These are phyloP conservation scores for Furcifer pardalis DNA, from an alignment of 2,797 vertebrate genomes.

Conservation along the genomic window DNA sequence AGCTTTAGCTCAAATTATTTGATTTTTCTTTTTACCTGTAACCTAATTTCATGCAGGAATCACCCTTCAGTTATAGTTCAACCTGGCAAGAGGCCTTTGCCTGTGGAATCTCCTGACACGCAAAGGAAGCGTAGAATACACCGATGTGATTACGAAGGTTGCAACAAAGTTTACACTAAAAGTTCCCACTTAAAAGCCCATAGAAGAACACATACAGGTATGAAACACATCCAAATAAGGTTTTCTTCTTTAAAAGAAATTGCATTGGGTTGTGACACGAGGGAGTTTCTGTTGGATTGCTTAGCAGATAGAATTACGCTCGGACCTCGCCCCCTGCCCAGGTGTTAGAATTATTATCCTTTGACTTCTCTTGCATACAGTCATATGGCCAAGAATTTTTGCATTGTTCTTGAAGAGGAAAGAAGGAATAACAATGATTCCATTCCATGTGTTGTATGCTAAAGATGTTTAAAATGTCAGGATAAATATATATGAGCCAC, in stretches of 20 bases:
- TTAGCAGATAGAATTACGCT: background rate
- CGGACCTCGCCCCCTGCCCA: background rate
- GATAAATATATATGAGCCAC: background rate
- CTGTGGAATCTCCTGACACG: slow-evolving; percentile 91
- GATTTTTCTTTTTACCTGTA: slow-evolving; percentile 37
- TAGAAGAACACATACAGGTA: slow-evolving; percentile 96
- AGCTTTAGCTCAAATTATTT: slow-evolving; percentile 41
- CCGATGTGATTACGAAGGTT: slow-evolving; percentile 93
- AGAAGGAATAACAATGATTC: background rate
- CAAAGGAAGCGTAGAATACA: slow-evolving; percentile 95
- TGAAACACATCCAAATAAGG: background rate
- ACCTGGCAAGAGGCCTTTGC: slow-evolving; percentile 86
- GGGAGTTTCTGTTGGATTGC: background rate
- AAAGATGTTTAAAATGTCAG: background rate
- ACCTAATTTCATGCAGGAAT: slow-evolving; percentile 74
- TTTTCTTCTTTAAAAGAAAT: slow-evolving; percentile 22
- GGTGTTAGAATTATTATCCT: background rate
- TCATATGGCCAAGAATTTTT: background rate
- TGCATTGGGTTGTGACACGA: background rate
- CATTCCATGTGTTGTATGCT: too few species aligned
- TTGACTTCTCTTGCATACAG: too few species aligned
- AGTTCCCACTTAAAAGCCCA: slow-evolving; percentile 98
- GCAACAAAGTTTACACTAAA: slow-evolving; percentile 99
- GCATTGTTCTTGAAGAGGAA: background rate
- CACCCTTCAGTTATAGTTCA: slow-evolving; percentile 94